Evolutionary conservation across 1,140 invertebrate species (phyloP).

Genomic region (Monochamus saltuarius): DNA sequence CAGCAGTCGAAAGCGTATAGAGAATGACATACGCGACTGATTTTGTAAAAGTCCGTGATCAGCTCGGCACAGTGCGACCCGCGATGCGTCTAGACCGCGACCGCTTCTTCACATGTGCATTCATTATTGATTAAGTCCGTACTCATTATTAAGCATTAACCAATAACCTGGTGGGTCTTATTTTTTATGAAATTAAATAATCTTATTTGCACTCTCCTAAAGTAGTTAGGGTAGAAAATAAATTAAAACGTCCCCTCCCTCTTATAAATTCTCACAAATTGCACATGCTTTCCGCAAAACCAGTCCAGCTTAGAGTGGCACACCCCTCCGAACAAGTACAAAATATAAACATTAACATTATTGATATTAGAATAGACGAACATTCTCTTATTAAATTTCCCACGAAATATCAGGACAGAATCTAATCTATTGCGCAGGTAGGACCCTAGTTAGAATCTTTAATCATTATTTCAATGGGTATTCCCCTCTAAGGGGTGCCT

Average conservation of each 20-base stretch:
- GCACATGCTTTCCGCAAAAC: not conserved
- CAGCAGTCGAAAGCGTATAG: too few relatives aligned
- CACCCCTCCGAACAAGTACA: not conserved
- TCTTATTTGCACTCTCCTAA: too few relatives aligned
- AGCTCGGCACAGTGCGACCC: too few relatives aligned
- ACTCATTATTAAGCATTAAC: too few relatives aligned
- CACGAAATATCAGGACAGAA: slow-evolving; percentile 7
- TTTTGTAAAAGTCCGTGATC: too few relatives aligned
- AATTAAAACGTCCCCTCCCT: not conserved
- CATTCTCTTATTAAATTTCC: slow-evolving; percentile 5
- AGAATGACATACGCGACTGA: too few relatives aligned
- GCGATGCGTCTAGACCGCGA: too few relatives aligned
- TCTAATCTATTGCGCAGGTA: slow-evolving; percentile 5
- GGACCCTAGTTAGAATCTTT: slow-evolving; percentile 4
- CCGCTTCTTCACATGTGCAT: too few relatives aligned
- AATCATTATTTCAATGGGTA: slow-evolving; percentile 2
- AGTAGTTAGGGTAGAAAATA: too few relatives aligned
- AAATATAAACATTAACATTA: slow-evolving; percentile 1
- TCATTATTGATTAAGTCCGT: too few relatives aligned
- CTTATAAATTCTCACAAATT: slow-evolving; percentile 5
- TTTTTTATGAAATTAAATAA: too few relatives aligned
- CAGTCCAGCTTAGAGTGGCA: not conserved
- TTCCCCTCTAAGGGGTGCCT: not conserved
- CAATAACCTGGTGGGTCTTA: too few relatives aligned
- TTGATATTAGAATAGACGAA: not conserved